Evolutionary conservation across 2,888 invertebrate genomes (phyloP).

Genomic region (Limnephilus auricula): DNA sequence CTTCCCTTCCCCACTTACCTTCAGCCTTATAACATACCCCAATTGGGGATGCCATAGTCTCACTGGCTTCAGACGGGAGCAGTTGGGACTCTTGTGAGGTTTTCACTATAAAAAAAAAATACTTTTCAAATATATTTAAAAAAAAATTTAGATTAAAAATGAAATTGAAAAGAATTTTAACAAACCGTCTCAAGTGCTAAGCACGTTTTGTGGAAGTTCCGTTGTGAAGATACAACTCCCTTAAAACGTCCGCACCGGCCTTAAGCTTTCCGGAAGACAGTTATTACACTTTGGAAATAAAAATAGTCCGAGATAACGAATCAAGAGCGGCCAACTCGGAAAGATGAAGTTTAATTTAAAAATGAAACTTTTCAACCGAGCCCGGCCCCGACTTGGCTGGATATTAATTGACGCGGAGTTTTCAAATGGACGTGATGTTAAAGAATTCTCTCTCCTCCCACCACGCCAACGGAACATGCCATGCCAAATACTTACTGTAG

Average conservation of each 20-base stretch:
- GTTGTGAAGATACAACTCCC: conserved; percentile 32
- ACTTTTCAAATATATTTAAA: too few species aligned
- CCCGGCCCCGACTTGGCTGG: not conserved
- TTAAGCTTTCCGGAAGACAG: conserved; percentile 35
- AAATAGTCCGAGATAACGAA: conserved; percentile 52
- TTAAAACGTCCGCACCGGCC: conserved; percentile 30
- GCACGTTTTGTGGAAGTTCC: conserved; percentile 4
- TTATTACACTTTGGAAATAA: conserved; percentile 48
- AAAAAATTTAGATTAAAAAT: not conserved
- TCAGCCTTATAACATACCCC: too few species aligned
- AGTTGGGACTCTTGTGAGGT: too few species aligned
- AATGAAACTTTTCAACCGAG: conserved; percentile 37
- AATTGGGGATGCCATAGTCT: too few species aligned
- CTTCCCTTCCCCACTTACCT: too few species aligned
- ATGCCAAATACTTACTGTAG: not conserved
- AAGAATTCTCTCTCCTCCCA: not conserved
- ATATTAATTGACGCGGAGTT: conserved; percentile 27
- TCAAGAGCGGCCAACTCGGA: conserved; percentile 9
- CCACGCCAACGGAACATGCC: not conserved
- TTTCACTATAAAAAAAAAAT: too few species aligned
- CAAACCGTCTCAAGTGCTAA: conserved; percentile 11
- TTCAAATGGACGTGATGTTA: conserved; percentile 28
- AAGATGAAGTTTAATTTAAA: conserved; percentile 47
- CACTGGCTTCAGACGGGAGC: too few species aligned
- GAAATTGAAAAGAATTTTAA: not conserved